These are phyloP conservation scores for Drosophila oshimai DNA, from an alignment of 1,140 invertebrate genomes.

Conservation along the genomic window DNA sequence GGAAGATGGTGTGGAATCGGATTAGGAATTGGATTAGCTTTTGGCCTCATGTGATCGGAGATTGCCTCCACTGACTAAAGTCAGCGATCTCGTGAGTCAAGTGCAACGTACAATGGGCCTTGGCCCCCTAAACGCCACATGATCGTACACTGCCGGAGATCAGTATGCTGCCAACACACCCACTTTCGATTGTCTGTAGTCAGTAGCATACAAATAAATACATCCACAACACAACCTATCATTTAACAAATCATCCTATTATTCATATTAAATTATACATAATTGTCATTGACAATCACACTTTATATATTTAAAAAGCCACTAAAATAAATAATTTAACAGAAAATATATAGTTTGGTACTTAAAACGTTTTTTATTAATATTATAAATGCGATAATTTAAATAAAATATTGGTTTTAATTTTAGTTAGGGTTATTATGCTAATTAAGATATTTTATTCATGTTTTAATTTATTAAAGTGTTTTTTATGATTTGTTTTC, in stretches of 20 bases:
- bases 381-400: too few species aligned
- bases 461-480: too few species aligned
- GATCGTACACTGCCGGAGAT: not conserved
- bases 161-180: not conserved
- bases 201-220: not conserved
- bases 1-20: constrained; percentile 4
- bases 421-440: too few species aligned
- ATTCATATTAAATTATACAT: not conserved
- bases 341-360: too few species aligned
- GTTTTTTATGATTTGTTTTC: too few species aligned
- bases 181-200: not conserved
- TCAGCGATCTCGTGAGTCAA: not conserved
- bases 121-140: constrained; percentile 4
- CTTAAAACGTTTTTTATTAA: too few species aligned
- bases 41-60: too few species aligned
- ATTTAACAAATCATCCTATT: not conserved
- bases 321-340: too few species aligned
- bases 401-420: too few species aligned
- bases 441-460: too few species aligned
- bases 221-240: not conserved
- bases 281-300: not conserved
- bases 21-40: not conserved
- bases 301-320: too few species aligned
- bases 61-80: not conserved
- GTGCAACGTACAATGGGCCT: constrained; percentile 23